These are phyloP conservation scores for Meriones psammophilus DNA, from an alignment of 2,797 vertebrate genomes.

Conservation along the genomic window DNA sequence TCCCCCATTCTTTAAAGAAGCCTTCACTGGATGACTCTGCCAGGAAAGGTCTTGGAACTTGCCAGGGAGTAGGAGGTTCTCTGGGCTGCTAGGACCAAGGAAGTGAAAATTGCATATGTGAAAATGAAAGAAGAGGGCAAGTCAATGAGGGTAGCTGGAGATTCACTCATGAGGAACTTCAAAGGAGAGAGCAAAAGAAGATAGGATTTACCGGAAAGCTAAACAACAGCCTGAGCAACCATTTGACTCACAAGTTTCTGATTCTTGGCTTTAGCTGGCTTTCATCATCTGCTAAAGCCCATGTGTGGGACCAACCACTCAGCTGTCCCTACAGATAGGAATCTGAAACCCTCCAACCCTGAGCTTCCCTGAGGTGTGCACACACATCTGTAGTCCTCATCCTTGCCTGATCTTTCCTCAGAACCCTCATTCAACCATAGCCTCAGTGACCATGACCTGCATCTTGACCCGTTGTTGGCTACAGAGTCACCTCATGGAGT, in stretches of 20 bases:
- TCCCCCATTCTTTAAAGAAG: background rate
- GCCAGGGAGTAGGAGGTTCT: background rate
- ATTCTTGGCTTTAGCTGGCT: background rate
- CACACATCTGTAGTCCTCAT: too few relatives aligned
- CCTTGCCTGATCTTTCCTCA: background rate
- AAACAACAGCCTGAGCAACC: background rate
- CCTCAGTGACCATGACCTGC: background rate
- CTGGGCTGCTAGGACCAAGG: background rate
- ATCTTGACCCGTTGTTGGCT: background rate
- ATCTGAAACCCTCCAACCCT: background rate
- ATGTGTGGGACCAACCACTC: too few relatives aligned
- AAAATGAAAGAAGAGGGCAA: background rate
- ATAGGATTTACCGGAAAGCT: background rate
- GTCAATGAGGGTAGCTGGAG: background rate
- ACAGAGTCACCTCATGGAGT: background rate
- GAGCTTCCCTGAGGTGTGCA: background rate
- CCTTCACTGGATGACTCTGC: background rate
- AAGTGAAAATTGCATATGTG: background rate
- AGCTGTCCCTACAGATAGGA: background rate
- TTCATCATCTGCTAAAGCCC: background rate
- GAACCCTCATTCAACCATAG: accelerated
- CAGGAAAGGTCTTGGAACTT: background rate
- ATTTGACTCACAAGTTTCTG: background rate
- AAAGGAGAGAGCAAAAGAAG: background rate
- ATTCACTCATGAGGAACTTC: background rate